phyloP scores from a whole-genome alignment of 2,888 invertebrate genomes.

The Hyles lineata region DNA sequence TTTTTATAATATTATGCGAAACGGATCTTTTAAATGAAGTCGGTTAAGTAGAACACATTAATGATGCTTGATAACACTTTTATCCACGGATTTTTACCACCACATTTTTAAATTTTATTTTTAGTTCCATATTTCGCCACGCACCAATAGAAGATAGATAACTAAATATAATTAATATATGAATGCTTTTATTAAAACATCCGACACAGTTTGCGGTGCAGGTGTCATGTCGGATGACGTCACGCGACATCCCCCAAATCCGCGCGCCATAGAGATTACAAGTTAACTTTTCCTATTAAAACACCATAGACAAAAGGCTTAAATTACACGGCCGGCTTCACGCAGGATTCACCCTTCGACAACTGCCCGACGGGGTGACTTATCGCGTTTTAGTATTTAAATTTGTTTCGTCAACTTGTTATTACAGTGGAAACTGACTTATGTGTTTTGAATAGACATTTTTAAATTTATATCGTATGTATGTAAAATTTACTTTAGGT shows the following conservation, averaged over 20 bases:
- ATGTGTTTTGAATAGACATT: neutral
- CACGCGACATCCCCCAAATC: slow-evolving; percentile 33
- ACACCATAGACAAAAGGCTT: slow-evolving; percentile 81
- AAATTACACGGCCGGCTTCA: slow-evolving; percentile 78
- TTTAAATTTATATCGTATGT: too few relatives aligned
- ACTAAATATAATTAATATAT: too few relatives aligned
- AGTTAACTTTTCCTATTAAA: slow-evolving; percentile 82
- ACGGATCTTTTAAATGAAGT: too few relatives aligned
- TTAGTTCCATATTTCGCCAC: too few relatives aligned
- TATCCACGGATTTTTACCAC: too few relatives aligned
- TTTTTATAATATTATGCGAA: too few relatives aligned
- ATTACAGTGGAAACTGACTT: slow-evolving; percentile 26
- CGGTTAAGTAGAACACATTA: too few relatives aligned
- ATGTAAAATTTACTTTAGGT: too few relatives aligned
- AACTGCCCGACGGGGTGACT: slow-evolving; percentile 29
- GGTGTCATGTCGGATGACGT: slow-evolving; percentile 27
- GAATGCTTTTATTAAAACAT: neutral
- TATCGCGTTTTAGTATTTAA: slow-evolving; percentile 31
- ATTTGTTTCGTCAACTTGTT: slow-evolving; percentile 47
- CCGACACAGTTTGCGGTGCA: neutral
- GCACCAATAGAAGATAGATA: too few relatives aligned
- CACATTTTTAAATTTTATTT: too few relatives aligned
- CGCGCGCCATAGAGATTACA: slow-evolving; percentile 75
- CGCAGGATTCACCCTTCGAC: slow-evolving; percentile 36
- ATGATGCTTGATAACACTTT: too few relatives aligned